Evolutionary conservation across 2,888 invertebrate species (phyloP), one percentile per base, ranked within the genome.

Genomic region (Agonopterix subpropinquella): DNA sequence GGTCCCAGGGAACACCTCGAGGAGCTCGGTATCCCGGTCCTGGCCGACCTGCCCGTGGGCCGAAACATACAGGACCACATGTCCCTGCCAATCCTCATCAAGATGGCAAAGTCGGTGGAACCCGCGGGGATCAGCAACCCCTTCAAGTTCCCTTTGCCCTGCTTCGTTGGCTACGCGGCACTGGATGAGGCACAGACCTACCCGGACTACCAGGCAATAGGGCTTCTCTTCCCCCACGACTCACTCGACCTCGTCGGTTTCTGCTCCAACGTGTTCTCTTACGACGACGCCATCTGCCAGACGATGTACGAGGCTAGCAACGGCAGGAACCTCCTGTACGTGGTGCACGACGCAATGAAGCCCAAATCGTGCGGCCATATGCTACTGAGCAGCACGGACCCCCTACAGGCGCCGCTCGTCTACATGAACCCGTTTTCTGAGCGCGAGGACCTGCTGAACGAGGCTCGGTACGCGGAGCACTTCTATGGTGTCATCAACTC

Each of bases 221-320:
- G 54, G n/a, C 59, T 48, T 37, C 52, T 53, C 45, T 52, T 48
- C 11, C 49, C 45, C 36, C 54, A 53, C 15, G 56, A 56, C 50
- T 4, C 46, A 1, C 56, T 35, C n/a, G 35, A 7, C 35, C 2
- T 51, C 51, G 50, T 37, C 66, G 67, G 48, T 15, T 73, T 57
- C n/a, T 67, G 67, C 35, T 44, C 53, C 80, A 92, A 44, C 89
- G 92, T 70, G 85, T 75, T 61, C 77, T 88, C 13, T 81, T 90
- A 54, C 88, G 90, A 62, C 5, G 52, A 67, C 8, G 58, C 59
- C 4, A 49, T 70, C 15, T 67, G 68, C 44, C 48, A 65, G 43
- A 59, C 57, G 13, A 54, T 72, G 52, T 54, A 53, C 2, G 57
- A 64, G 3, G 64, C 63, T 0, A 60, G 62, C 35, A 59, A 53